A percentile compares a stretch with the other conserved stretches of the same genome.
phyloP scores from a whole-genome alignment of 2,888 invertebrate genomes.

The Callimorpha dominula region DNA sequence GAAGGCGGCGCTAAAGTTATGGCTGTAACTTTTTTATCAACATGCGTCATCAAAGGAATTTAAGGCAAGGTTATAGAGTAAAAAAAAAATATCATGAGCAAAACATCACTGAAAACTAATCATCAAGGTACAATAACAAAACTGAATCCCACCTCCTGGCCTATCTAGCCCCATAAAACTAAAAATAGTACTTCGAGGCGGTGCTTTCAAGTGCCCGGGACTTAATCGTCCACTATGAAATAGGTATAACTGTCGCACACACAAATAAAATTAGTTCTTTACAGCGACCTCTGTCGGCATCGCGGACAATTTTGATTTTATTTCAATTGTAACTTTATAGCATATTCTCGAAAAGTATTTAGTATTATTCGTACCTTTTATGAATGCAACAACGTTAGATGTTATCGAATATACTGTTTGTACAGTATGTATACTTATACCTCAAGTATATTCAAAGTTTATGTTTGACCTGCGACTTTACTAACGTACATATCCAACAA shows the following conservation, averaged over 20 bases:
- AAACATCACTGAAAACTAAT: not conserved
- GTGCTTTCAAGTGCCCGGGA: constrained; percentile 56
- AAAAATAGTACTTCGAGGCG: constrained; percentile 64
- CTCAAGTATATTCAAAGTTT: not conserved
- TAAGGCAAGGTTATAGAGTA: not conserved
- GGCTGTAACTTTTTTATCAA: no score
- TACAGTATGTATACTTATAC: constrained; percentile 10
- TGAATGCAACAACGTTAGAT: constrained; percentile 29
- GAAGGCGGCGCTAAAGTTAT: no score
- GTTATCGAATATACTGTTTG: constrained; percentile 15
- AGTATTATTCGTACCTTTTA: constrained; percentile 48
- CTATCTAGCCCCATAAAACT: constrained; percentile 63
- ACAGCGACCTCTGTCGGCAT: constrained; percentile 67
- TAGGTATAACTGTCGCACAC: constrained; percentile 63
- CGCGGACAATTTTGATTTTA: constrained; percentile 62
- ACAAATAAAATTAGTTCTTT: constrained; percentile 77
- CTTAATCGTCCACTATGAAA: constrained; percentile 68
- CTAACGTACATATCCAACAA: no score
- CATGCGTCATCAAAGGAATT: not conserved
- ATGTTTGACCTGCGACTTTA: not conserved
- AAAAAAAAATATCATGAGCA: not conserved
- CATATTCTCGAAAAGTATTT: constrained; percentile 48
- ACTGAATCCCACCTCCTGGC: constrained; percentile 38
- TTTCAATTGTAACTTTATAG: constrained; percentile 67
- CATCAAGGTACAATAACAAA: not conserved